Base-by-base conservation (phyloP, 2,113 vertebrate species). In the Fregata magnificens region DNA sequence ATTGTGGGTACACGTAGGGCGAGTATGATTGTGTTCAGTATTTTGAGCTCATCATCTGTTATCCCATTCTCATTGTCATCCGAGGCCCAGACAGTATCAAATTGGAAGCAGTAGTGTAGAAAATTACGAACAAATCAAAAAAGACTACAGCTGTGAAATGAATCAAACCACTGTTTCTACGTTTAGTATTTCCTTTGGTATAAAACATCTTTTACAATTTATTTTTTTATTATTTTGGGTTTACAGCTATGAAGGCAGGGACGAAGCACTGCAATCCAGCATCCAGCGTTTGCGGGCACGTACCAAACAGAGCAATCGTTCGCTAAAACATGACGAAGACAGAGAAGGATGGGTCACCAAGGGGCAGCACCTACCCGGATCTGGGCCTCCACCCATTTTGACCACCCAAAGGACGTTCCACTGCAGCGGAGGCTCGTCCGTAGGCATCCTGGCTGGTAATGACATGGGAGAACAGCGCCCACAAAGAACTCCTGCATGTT, bases 81-180 rank as follows among this genome's bases (percentile, higher is more conserved):
- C 4, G 2, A 87, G 86, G 76, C 90, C 97, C 97, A 97, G 97
- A 93, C 97, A 92, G 89, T 96, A 97, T 97, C 98, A 98, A 97
- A 98, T 97, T 98, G 97, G 97, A 98, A 97, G 96, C 97, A 98
- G 93, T 90, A 98, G 98, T 86, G 85, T 98, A 98, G 97, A 98
- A 98, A 98, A 98, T 98, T 97, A 98, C 16, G 22, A 97, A 96
- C 97, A 98, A 98, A 98, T 98, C 96, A 98, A 95, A 98, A 95
- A 92, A 95, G 98, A 94, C 96, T 91, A 95, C 90, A 96, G 97
- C 98, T 98, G 98, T 97, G 97, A 98, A 97, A 96, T 96, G 95
- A 97, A 98, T 98, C 96, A 97, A 97, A 88, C 82, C 62, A n/a
- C 77, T 38, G 32, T 71, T 92, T 73, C 95, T 63, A 90, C 44